A percentile compares a stretch with the other conserved stretches of the same genome.
Conservation (phyloP, 2,797 vertebrate genomes). For the Darevskia mixta region DNA sequence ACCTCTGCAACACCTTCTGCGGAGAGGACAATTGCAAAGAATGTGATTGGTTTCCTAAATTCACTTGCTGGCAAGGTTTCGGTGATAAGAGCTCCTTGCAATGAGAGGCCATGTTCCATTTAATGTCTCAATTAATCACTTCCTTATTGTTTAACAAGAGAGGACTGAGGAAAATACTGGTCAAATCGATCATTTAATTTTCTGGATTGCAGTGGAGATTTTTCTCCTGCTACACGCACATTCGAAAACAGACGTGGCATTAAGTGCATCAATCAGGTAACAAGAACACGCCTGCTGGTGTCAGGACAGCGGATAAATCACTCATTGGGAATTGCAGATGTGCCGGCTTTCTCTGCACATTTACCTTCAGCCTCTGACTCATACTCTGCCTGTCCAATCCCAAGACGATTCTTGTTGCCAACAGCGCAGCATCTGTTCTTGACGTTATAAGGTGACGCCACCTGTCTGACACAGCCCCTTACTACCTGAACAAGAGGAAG, state of each 20-base stretch:
- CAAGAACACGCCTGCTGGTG: background rate
- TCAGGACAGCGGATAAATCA: constrained; percentile 26
- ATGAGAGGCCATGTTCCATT: background rate
- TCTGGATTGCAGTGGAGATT: background rate
- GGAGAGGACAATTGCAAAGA: background rate
- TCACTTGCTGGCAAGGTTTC: background rate
- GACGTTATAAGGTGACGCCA: background rate
- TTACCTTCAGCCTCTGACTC: constrained; percentile 29
- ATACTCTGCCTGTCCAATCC: background rate
- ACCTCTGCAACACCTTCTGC: background rate
- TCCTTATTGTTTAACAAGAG: background rate
- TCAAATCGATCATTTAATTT: constrained; percentile 12
- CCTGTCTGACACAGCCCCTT: background rate
- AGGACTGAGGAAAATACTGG: too few species aligned
- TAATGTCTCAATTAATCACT: background rate
- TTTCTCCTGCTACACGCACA: background rate
- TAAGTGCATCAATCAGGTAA: background rate
- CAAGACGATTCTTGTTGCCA: background rate
- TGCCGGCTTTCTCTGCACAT: background rate
- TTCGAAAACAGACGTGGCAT: background rate
- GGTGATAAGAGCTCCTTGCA: background rate
- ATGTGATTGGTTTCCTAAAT: background rate
- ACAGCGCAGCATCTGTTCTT: background rate
- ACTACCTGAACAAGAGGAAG: background rate
- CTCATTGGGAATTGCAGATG: constrained; percentile 7